A percentile compares a stretch with the other conserved stretches of the same genome.
Conservation (phyloP, 2,113 vertebrate genomes). For the Telmatochromis sp. region DNA sequence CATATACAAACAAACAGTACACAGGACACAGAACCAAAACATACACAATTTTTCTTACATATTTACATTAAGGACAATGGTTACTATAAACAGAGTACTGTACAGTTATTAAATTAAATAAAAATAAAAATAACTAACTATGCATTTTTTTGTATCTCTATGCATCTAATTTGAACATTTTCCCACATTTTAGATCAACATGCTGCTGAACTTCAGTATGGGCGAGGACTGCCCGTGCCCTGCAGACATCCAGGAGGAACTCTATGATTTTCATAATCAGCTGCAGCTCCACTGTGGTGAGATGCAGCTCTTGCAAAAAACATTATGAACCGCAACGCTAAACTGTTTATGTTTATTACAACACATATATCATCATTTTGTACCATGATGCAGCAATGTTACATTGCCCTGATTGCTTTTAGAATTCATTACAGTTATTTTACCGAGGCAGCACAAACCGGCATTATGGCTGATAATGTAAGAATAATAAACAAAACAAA, state of each 20-base stretch:
- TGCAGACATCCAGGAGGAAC: slow-evolving; percentile 86
- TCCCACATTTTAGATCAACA: slow-evolving; percentile 85
- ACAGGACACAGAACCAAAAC: neutral
- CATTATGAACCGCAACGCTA: neutral
- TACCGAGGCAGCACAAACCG: neutral
- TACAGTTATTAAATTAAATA: neutral
- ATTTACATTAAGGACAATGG: neutral
- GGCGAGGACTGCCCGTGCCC: slow-evolving; percentile 97
- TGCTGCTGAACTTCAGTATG: slow-evolving; percentile 91
- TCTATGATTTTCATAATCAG: slow-evolving; percentile 92
- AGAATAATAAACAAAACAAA: neutral
- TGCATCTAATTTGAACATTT: neutral
- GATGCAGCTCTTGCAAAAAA: neutral
- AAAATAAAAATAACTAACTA: neutral
- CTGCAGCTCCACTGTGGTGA: slow-evolving; percentile 92
- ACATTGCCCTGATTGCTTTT: neutral
- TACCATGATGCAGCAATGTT: neutral
- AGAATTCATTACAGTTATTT: neutral
- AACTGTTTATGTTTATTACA: neutral
- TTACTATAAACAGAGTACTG: neutral
- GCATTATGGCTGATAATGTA: neutral
- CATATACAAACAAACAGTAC: neutral
- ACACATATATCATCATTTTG: neutral
- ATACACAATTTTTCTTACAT: neutral
- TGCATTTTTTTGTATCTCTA: neutral